Base-by-base conservation (phyloP, 2,888 invertebrate species). In the Ametastegia equiseti region DNA sequence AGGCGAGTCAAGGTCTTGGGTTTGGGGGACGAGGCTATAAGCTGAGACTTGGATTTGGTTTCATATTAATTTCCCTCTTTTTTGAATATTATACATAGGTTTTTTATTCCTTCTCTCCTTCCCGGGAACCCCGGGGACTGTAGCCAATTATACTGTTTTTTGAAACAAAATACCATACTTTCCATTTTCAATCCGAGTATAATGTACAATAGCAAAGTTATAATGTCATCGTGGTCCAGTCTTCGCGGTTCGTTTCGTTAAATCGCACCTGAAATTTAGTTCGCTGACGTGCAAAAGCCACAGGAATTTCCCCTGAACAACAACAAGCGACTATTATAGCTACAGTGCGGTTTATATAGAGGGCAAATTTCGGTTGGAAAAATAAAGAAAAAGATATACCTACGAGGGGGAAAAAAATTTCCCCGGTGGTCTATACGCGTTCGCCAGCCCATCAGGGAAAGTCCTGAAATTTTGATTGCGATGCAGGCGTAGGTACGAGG, bases 1-100 rank as follows among this genome's bases (percentile, higher is more conserved):
- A 60, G 60, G 60, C 60, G 15, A 60, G 30, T 60, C 60, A 60
- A 60, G 60, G 60, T 60, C 30, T 30, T 11, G 15, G 11, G 27
- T 60, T 60, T 27, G 60, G 60, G 60, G 60, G 30, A 30, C 60
- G 60, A 60, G 60, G 60, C 60, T 60, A 30, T 27, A 9, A 57
- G 27, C 4, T 60, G 60, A 27, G 60, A 27, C 27, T 60, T 13
- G 30, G 15, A 23, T 60, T 9, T 60, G 27, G 11, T 30, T 23
- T 15, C 30, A 6, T 6, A 15, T 27, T 60, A 54, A 54, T 54
- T 54, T 54, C 54, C 9, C 42, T 42, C 9, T 42, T 42, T 6
- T 42, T 42, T 9, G 42, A 9, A 30, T 60, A 7, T 42, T 42
- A 42, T 42, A 42, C 11, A 42, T 9, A 42, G 15, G 15, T 47